Percentiles rank a stretch among this genome's conserved stretches.
phyloP scores from a whole-genome alignment of 2,888 invertebrate species.

The Chymomyza fuscimana region DNA sequence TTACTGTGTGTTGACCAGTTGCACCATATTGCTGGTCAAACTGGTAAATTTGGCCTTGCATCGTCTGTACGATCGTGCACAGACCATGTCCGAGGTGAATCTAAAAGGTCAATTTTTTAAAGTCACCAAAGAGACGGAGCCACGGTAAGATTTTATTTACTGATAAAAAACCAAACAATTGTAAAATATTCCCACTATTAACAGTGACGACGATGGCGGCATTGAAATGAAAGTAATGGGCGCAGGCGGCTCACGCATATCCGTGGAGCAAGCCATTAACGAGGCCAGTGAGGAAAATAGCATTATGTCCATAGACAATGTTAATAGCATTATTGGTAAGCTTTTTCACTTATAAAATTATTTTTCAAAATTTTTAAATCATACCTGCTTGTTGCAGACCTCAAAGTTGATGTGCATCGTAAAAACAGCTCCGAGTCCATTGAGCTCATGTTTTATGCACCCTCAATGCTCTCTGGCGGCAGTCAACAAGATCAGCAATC shows the following conservation, averaged over 20 bases:
- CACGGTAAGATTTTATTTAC: conserved; percentile 67
- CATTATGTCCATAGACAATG: conserved; percentile 81
- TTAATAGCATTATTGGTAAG: conserved; percentile 85
- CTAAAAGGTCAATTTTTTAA: conserved; percentile 81
- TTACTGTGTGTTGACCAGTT: conserved; percentile 90
- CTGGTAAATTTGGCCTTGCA: conserved; percentile 93
- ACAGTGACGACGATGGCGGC: conserved; percentile 88
- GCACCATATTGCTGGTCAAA: conserved; percentile 91
- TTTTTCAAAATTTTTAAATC: neutral
- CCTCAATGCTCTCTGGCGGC: conserved; percentile 73
- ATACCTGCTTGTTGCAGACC: conserved; percentile 81
- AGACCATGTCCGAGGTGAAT: conserved; percentile 83
- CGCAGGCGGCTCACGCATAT: conserved; percentile 83
- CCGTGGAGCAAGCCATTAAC: conserved; percentile 82
- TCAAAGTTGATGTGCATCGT: conserved; percentile 95
- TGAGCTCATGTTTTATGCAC: conserved; percentile 84
- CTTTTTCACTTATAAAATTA: neutral
- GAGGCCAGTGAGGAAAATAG: conserved; percentile 80
- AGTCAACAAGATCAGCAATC: conserved; percentile 77
- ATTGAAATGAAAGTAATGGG: conserved; percentile 90
- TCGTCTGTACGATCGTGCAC: conserved; percentile 96
- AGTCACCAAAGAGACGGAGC: conserved; percentile 79
- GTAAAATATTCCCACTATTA: neutral
- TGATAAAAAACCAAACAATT: conserved; percentile 9
- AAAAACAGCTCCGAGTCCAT: conserved; percentile 94